Conservation (phyloP, 2,113 vertebrate genomes). For the Petromus typicus region DNA sequence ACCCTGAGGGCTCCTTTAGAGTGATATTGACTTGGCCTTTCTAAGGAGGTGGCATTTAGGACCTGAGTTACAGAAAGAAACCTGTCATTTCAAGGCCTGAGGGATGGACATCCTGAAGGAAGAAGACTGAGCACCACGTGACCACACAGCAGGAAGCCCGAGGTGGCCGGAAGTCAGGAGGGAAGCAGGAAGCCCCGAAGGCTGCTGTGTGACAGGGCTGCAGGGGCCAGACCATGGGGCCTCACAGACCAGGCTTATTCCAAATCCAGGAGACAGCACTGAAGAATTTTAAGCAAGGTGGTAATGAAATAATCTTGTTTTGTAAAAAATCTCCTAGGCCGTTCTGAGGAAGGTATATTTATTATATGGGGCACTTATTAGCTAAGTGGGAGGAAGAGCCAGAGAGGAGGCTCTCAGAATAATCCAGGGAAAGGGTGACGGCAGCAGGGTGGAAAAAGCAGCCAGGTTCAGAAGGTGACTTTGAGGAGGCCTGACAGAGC, state of each 20-base stretch:
- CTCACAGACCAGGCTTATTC: neutral
- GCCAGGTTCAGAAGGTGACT: neutral
- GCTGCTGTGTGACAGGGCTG: neutral
- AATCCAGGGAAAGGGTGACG: neutral
- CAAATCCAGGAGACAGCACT: neutral
- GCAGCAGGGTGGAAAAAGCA: no score
- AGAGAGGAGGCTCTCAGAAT: neutral
- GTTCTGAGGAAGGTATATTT: neutral
- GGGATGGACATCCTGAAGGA: neutral
- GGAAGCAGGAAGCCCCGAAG: neutral
- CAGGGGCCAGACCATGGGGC: neutral
- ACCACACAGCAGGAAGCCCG: neutral
- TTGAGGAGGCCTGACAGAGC: neutral
- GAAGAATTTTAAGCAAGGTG: neutral
- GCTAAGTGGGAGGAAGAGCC: neutral
- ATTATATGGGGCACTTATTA: accelerated
- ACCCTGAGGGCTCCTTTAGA: neutral
- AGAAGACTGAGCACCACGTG: neutral
- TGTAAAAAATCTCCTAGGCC: neutral
- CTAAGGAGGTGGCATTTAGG: neutral
- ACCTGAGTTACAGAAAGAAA: neutral
- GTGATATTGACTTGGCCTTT: neutral
- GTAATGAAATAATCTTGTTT: neutral
- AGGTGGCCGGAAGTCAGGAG: accelerated
- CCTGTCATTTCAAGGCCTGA: neutral